These are phyloP conservation scores for Pararge aegeria DNA, from an alignment of 1,140 invertebrate genomes.

Conservation along the genomic window DNA sequence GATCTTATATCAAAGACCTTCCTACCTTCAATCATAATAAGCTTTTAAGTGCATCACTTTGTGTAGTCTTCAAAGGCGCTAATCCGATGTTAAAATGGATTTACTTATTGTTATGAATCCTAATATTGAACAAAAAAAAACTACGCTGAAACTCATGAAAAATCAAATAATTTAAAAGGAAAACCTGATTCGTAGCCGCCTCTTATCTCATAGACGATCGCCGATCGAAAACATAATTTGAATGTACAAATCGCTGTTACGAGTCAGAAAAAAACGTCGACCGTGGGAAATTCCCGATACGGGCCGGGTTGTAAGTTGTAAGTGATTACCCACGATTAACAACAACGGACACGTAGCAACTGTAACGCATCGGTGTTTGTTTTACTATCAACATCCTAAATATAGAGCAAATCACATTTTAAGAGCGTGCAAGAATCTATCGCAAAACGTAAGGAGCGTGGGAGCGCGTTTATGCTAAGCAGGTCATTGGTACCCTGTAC, in stretches of 20 bases:
- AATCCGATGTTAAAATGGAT: too few species aligned
- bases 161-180: background rate
- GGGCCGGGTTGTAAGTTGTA: conserved; percentile 28
- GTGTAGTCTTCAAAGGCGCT: too few species aligned
- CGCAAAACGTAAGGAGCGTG: conserved; percentile 66
- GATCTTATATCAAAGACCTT: too few species aligned
- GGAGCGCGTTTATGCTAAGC: conserved; percentile 73
- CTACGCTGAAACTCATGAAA: background rate
- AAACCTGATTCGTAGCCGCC: conserved; percentile 8
- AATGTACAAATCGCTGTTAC: conserved; percentile 35
- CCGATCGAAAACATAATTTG: conserved; percentile 37
- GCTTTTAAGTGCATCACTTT: too few species aligned
- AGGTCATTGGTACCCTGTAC: conserved; percentile 76
- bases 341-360: conserved; percentile 83
- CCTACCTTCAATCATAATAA: too few species aligned
- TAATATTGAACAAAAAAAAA: too few species aligned
- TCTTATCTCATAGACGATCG: conserved; percentile 25
- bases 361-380: conserved; percentile 77
- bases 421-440: conserved; percentile 76
- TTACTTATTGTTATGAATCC: too few species aligned
- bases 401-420: conserved; percentile 76
- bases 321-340: conserved; percentile 41
- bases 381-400: conserved; percentile 73
- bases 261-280: conserved; percentile 48
- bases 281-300: conserved; percentile 59